Base-by-base conservation (phyloP, 2,797 vertebrate species). In the Anableps anableps region DNA sequence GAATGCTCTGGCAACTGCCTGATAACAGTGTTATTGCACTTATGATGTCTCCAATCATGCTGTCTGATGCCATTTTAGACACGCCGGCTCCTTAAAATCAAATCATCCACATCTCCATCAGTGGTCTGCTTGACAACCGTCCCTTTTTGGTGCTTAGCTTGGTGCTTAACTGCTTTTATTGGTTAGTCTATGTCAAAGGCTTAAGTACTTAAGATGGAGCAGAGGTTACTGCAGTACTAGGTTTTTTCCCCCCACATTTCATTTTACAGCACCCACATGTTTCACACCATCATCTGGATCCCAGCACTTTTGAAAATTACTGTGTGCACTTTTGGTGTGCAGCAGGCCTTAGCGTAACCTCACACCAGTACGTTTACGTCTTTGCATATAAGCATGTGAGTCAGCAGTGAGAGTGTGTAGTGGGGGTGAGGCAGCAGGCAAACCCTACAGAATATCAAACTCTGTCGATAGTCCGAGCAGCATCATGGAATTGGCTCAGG, bases 371-470 rank as follows among this genome's bases (percentile, higher is more conserved):
- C 82, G 1, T 51, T 76, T 79, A 72, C 66, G 41, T 76, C 72
- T 90, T 87, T 86, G 81, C 74, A 77, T 77, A 26, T 19, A 38
- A 50, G 36, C 80, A 60, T 72, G 77, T 64, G 79, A 58, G 72
- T 77, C n/a, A 14, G 23, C 29, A 23, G 66, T 29, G 80, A 48
- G 70, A 75, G 64, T n/a, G n/a, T n/a, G n/a, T 0, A 5, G 26
- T 45, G 8, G n/a, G 78, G 80, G 72, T 87, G 78, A 34, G 76
- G 74, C 77, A 17, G 21, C 10, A 13, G 36, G 83, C 84, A 70
- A 55, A 62, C 68, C n/a, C 31, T 47, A 71, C 58, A 87, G 83
- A 92, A 93, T 88, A 86, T 93, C 89, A 9, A 75, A 83, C 88
- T 92, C 88, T 86, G 92, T 93, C 89, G 89, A 6, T 36, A 7